These are phyloP conservation scores for Paramormyrops kingsleyae DNA, from an alignment of 2,113 vertebrate species.

Conservation along the genomic window DNA sequence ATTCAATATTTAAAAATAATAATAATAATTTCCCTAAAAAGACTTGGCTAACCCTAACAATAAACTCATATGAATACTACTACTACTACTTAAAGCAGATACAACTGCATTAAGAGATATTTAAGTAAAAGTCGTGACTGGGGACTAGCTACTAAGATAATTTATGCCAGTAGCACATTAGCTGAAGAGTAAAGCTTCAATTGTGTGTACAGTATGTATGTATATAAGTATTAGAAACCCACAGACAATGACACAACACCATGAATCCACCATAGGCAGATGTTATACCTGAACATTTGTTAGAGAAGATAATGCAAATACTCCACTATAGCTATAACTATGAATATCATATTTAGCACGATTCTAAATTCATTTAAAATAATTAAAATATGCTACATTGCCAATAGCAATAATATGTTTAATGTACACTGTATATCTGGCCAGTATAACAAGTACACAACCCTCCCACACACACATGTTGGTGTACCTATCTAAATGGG, in stretches of 20 bases:
- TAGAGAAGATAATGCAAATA: neutral
- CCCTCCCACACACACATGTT: neutral
- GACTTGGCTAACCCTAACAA: conserved; percentile 54
- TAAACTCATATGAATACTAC: conserved; percentile 54
- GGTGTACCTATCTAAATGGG: no score
- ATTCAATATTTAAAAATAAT: neutral
- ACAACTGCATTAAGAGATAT: conserved; percentile 56
- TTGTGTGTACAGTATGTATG: neutral
- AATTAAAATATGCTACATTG: no score
- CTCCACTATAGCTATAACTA: neutral
- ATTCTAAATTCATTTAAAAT: neutral
- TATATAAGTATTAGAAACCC: neutral
- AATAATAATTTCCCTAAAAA: conserved; percentile 30
- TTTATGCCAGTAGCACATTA: neutral
- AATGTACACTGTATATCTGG: neutral
- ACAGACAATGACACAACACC: neutral
- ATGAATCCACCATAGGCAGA: neutral
- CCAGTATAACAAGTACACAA: neutral
- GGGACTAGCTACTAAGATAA: conserved; percentile 35
- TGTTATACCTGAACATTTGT: neutral
- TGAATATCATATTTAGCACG: neutral
- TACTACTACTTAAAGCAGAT: conserved; percentile 47
- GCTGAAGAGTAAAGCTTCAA: neutral
- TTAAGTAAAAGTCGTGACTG: conserved; percentile 37
- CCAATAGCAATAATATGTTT: no score